Percentiles rank a stretch among this genome's conserved stretches.
These are phyloP conservation scores for Protaetia brevitarsis DNA, from an alignment of 1,140 invertebrate species.

Conservation along the genomic window DNA sequence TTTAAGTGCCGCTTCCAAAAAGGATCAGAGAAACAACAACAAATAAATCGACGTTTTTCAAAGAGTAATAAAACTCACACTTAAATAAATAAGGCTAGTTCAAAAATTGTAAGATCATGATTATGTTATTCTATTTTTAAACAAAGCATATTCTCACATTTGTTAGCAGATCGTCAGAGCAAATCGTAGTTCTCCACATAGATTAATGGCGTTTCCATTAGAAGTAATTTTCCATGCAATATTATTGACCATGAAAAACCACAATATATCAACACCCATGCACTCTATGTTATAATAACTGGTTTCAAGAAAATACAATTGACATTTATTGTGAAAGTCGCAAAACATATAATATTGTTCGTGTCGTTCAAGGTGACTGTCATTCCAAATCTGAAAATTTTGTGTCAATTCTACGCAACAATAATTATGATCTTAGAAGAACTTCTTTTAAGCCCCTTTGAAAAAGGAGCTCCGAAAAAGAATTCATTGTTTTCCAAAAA, in stretches of 20 bases:
- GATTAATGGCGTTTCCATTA: constrained; percentile 41
- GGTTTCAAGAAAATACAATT: constrained; percentile 41
- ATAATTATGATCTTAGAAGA: background rate
- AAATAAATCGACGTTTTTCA: too few species aligned
- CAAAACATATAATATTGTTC: background rate
- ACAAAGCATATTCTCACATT: constrained; percentile 41
- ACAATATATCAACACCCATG: constrained; percentile 38
- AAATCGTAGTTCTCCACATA: constrained; percentile 41
- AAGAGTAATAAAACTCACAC: constrained; percentile 41
- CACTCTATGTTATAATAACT: constrained; percentile 40
- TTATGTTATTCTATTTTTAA: constrained; percentile 42
- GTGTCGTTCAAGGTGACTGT: background rate
- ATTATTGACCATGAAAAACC: constrained; percentile 41
- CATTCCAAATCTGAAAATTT: too few species aligned
- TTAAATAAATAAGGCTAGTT: constrained; percentile 39
- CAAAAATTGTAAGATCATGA: constrained; percentile 35
- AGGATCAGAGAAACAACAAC: too few species aligned
- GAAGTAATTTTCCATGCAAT: constrained; percentile 41
- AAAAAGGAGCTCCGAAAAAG: too few species aligned
- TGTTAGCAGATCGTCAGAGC: constrained; percentile 42
- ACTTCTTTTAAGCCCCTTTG: background rate
- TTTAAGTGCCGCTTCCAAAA: background rate
- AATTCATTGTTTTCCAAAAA: too few species aligned
- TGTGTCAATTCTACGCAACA: background rate
- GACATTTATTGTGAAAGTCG: constrained; percentile 2